These are phyloP conservation scores for Lasioglossum zephyrum DNA, from an alignment of 2,888 invertebrate species.

Conservation along the genomic window DNA sequence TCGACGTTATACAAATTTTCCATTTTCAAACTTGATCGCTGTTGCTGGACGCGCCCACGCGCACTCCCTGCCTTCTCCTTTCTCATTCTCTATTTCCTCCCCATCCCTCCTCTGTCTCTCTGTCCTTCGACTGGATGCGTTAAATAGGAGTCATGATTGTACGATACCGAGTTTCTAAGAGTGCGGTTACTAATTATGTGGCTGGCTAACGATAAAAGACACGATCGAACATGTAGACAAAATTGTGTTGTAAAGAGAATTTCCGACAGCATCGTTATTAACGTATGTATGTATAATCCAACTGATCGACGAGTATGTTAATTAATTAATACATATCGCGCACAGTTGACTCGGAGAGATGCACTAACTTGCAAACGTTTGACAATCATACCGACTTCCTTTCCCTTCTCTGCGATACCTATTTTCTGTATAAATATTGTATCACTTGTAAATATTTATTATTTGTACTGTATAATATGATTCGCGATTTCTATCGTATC, in stretches of 20 bases:
- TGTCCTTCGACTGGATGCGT: conserved; percentile 52
- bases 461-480: conserved; percentile 76
- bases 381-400: conserved; percentile 80
- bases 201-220: background rate
- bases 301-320: background rate
- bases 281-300: background rate
- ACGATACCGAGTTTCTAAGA: background rate
- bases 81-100: conserved; percentile 33
- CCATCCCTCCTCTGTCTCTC: conserved; percentile 36
- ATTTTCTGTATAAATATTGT: conserved; percentile 76
- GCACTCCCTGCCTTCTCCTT: conserved; percentile 27
- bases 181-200: background rate
- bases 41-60: background rate
- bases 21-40: conserved; percentile 36
- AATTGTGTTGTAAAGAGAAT: background rate
- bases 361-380: conserved; percentile 71
- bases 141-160: background rate
- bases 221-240: background rate
- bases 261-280: background rate
- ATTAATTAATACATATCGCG: background rate
- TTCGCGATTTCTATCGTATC: conserved; percentile 69
- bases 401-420: conserved; percentile 77
- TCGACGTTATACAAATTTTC: conserved; percentile 39
- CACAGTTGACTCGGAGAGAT: conserved; percentile 60
- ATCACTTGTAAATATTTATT: conserved; percentile 82